Base-by-base conservation (phyloP, 2,888 invertebrate genomes). In the Branchellion lobata region DNA sequence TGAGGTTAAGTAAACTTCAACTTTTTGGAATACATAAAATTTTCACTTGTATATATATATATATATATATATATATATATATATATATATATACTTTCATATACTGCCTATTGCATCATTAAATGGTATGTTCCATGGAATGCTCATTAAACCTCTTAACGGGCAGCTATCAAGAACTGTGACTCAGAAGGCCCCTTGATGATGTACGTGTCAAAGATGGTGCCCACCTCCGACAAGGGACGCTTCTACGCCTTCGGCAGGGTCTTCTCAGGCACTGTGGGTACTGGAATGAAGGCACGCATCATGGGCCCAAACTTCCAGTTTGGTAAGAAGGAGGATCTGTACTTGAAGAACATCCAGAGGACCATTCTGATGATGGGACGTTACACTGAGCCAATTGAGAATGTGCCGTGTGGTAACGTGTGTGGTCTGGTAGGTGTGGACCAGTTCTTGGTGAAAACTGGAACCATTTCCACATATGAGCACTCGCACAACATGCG, bases 171-270 rank as follows among this genome's bases (percentile, higher is more conserved):
- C 82, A 90, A 94, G 92, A 93, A 87, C 87, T 99, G 99, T 87
- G 96, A 99, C 89, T 93, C 98, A 21, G 93, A 95, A 84, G 99
- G 93, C 68, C 98, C 97, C 24, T 91, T 99, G 81, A 99, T 99
- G 97, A 99, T 99, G 99, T 99, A 99, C 91, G 91, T 99, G 84
- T 96, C 96, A 75, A 99, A 99, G 90, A 99, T 99, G 99, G 99
- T 99, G 88, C 99, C 99, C 84, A 99, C 99, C 24, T 93, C 95
- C 21, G 99, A 99, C 89, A 99, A 99, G 90, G 99, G 99, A 82
- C 93, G 99, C 88, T 99, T 99, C 92, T 99, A 97, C 89, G 99
- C 99, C 81, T 99, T 99, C 88, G 99, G 99, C 76, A 96, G 99
- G 89, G 99, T 99, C 40, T 99, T 99, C 91, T 94, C 98, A 84